These are phyloP conservation scores for Euglossa dilemma DNA, from an alignment of 1,140 invertebrate species.

Conservation along the genomic window DNA sequence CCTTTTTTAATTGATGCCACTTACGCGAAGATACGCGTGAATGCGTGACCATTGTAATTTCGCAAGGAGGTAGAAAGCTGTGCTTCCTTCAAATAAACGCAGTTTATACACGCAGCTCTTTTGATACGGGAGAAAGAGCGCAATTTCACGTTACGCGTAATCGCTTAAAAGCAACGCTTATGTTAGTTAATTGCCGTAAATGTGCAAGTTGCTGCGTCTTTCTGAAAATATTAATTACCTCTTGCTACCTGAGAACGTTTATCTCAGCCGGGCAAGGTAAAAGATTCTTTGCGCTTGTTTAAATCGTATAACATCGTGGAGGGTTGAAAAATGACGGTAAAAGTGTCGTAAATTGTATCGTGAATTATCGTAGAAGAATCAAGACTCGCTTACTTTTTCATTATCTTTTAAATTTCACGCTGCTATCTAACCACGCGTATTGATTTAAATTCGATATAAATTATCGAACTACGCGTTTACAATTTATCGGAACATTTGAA, in stretches of 20 bases:
- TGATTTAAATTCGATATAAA: slow-evolving; percentile 17
- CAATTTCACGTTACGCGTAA: slow-evolving; percentile 10
- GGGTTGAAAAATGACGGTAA: neutral
- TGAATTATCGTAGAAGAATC: neutral
- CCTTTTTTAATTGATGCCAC: neutral
- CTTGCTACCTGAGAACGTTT: neutral
- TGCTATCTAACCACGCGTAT: neutral
- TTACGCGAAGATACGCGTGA: neutral
- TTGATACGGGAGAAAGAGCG: neutral
- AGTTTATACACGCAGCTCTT: neutral
- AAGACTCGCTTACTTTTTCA: neutral
- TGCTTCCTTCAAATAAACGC: neutral
- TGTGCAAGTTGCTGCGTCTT: neutral
- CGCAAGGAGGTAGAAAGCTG: neutral
- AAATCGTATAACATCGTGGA: neutral
- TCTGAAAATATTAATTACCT: slow-evolving; percentile 20
- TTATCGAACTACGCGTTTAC: neutral
- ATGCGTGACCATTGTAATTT: neutral
- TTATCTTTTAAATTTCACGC: neutral
- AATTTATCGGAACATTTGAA: too few species aligned
- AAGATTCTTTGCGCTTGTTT: neutral
- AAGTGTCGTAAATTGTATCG: neutral
- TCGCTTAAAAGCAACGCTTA: slow-evolving; percentile 18
- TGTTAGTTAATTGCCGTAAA: slow-evolving; percentile 13
- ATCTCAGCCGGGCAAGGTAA: neutral